A percentile compares a stretch with the other conserved stretches of the same genome.
Evolutionary conservation across 1,140 invertebrate species (phyloP).

Genomic region (Apis florea): DNA sequence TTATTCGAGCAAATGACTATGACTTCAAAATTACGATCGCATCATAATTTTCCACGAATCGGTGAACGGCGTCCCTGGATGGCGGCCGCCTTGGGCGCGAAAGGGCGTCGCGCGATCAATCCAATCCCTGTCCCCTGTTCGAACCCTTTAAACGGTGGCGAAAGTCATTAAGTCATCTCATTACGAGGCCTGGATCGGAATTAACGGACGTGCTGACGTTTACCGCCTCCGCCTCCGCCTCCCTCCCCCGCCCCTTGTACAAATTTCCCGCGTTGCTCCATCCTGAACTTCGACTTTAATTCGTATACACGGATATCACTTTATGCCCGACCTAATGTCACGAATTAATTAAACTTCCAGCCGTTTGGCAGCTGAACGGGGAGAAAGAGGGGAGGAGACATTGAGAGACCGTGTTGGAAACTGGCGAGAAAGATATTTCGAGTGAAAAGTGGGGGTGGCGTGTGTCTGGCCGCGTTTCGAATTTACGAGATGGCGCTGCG

Average conservation of each 20-base stretch:
- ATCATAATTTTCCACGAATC: too few relatives aligned
- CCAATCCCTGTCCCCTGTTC: background rate
- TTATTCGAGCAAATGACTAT: too few relatives aligned
- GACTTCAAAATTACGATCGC: too few relatives aligned
- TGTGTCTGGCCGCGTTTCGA: background rate
- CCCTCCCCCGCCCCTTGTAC: background rate
- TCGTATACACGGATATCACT: slow-evolving; percentile 11
- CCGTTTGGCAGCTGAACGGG: background rate
- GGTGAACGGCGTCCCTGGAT: background rate
- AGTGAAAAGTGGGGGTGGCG: background rate
- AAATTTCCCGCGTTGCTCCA: background rate
- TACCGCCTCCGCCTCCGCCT: background rate
- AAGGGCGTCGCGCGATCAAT: background rate
- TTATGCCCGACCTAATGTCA: slow-evolving; percentile 1
- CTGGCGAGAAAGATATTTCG: background rate
- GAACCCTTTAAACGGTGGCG: background rate
- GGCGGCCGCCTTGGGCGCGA: background rate
- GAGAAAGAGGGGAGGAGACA: too few relatives aligned
- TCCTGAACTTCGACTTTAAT: background rate
- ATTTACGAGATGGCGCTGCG: background rate
- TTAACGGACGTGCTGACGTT: slow-evolving; percentile 17
- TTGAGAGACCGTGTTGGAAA: background rate
- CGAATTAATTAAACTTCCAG: slow-evolving; percentile 25
- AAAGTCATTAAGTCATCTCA: slow-evolving; percentile 29
- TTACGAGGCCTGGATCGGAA: background rate